Evolutionary conservation across 2,888 invertebrate species (phyloP).

Genomic region (Netelia inedita): DNA sequence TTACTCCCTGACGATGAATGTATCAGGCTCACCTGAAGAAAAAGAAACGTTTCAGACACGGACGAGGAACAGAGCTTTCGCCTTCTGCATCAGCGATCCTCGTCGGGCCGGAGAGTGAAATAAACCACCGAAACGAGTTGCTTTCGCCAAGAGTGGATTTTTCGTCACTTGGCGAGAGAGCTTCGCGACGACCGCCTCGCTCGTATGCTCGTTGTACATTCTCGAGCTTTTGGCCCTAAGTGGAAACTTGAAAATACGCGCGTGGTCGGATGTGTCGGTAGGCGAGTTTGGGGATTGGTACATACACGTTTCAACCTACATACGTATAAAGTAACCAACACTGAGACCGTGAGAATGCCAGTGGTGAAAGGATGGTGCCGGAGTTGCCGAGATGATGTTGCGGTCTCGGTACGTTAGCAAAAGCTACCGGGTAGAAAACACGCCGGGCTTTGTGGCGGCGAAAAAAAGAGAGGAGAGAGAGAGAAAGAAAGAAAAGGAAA

Average conservation of each 20-base stretch:
- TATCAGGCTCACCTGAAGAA: conserved; percentile 15
- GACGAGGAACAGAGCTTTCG: background rate
- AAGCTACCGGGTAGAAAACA: conserved; percentile 46
- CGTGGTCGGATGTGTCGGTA: conserved; percentile 21
- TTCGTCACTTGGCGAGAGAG: conserved; percentile 54
- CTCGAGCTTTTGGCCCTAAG: conserved; percentile 56
- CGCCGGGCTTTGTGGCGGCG: conserved; percentile 27
- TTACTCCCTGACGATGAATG: conserved; percentile 44
- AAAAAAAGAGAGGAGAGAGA: conserved; percentile 16
- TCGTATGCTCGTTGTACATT: conserved; percentile 14
- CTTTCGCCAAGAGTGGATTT: conserved; percentile 59
- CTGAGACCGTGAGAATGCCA: conserved; percentile 12
- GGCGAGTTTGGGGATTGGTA: background rate
- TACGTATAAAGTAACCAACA: background rate
- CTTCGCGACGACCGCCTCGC: background rate
- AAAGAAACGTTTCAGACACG: background rate
- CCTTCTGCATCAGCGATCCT: conserved; percentile 18
- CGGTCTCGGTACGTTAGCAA: conserved; percentile 24
- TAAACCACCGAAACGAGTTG: conserved; percentile 60
- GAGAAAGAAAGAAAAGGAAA: background rate
- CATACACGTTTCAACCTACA: background rate
- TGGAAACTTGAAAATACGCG: conserved; percentile 72
- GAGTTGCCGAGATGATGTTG: conserved; percentile 6
- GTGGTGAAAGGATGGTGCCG: conserved; percentile 22
- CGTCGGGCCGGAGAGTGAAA: conserved; percentile 25